Conservation (phyloP, 2,113 vertebrate genomes). For the Microtus ochrogaster region DNA sequence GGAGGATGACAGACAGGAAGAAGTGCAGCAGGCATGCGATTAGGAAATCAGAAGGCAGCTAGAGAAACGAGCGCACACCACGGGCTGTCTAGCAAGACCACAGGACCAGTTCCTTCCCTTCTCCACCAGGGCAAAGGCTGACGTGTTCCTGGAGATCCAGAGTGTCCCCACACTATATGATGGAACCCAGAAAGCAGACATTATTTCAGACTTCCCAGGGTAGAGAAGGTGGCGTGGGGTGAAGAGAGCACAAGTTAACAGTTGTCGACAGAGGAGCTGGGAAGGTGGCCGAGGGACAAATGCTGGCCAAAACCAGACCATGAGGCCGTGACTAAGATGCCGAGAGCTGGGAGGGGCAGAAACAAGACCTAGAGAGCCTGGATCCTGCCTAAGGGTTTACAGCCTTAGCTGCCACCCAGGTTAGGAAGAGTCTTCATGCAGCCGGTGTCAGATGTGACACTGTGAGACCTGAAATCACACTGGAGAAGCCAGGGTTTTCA, state of each 20-base stretch:
- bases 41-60: not conserved
- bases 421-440: no score
- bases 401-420: not conserved
- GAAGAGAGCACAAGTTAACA: not conserved
- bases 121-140: not conserved
- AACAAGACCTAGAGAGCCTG: no score
- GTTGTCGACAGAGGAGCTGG: not conserved
- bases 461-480: not conserved
- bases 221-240: no score
- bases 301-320: not conserved
- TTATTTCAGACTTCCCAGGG: not conserved
- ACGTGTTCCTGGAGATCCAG: not conserved
- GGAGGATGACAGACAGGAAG: not conserved
- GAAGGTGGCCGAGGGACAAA: not conserved
- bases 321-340: no score
- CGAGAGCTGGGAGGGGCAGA: not conserved
- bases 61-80: not conserved
- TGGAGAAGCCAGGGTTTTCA: not conserved
- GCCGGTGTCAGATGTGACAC: not conserved
- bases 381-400: not conserved
- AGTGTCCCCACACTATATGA: not conserved
- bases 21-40: not conserved
- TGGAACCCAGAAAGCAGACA: not conserved
- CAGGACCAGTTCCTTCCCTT: not conserved
- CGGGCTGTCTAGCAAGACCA: not conserved